Conservation (phyloP, 1,140 invertebrate species). For the Drosophila eugracilis region DNA sequence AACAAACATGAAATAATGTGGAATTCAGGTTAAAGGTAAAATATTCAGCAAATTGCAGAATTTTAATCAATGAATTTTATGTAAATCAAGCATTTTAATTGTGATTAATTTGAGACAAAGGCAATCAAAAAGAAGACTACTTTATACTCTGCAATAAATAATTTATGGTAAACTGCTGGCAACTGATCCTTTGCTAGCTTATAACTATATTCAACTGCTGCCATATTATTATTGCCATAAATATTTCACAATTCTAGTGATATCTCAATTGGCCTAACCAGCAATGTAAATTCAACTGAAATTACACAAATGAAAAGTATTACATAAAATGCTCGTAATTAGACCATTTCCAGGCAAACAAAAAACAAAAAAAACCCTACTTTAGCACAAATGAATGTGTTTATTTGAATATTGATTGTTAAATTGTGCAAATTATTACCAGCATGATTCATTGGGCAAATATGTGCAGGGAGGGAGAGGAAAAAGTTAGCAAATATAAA, state of each 20-base stretch:
- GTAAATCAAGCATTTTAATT: constrained; percentile 56
- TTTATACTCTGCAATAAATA: background rate
- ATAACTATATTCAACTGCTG: too few species aligned
- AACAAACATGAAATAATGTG: constrained; percentile 2
- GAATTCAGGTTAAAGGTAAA: constrained; percentile 6
- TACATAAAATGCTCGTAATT: constrained; percentile 53
- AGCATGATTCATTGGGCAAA: constrained; percentile 44
- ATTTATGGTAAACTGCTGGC: too few species aligned
- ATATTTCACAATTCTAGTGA: constrained; percentile 10
- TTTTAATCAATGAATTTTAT: constrained; percentile 34
- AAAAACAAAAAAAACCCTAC: constrained; percentile 13
- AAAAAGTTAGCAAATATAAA: constrained; percentile 2
- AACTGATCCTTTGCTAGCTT: too few species aligned
- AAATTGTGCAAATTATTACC: constrained; percentile 48
- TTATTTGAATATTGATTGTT: constrained; percentile 45
- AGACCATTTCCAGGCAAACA: constrained; percentile 9
- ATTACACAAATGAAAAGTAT: constrained; percentile 39
- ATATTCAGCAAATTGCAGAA: constrained; percentile 30
- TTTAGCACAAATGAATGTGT: constrained; percentile 16
- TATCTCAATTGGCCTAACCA: constrained; percentile 1
- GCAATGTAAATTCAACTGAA: constrained; percentile 12
- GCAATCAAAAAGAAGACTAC: background rate
- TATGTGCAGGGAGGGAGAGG: background rate
- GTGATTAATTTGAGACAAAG: constrained; percentile 50
- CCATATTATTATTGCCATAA: background rate